Percentiles rank a stretch among this genome's conserved stretches.
Conservation (phyloP, 2,113 vertebrate genomes). For the Stegastes partitus region DNA sequence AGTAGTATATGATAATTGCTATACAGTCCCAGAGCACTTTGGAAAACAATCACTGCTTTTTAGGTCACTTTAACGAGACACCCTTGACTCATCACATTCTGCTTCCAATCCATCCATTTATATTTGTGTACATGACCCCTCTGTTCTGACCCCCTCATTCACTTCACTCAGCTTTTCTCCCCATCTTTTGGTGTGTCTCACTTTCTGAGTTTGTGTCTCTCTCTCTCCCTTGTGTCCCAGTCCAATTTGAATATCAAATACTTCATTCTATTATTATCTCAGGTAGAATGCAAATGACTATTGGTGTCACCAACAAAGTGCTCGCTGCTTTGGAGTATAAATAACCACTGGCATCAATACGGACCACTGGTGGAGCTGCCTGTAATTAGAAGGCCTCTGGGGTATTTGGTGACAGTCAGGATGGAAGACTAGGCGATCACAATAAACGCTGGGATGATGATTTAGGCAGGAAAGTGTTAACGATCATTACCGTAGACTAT, state of each 20-base stretch:
- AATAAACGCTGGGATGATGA: constrained; percentile 9
- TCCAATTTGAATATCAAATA: constrained; percentile 59
- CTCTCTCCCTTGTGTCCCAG: constrained; percentile 14
- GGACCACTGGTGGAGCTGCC: constrained; percentile 19
- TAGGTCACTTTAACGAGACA: not conserved
- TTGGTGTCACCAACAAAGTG: constrained; percentile 52
- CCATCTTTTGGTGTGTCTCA: not conserved
- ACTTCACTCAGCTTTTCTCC: not conserved
- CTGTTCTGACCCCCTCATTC: not conserved
- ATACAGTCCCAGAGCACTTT: not conserved
- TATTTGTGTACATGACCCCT: not conserved
- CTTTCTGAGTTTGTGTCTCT: constrained; percentile 10
- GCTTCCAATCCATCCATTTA: constrained; percentile 1
- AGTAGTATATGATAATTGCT: not conserved
- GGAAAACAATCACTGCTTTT: not conserved
- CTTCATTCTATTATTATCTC: constrained; percentile 55
- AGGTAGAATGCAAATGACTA: constrained; percentile 49
- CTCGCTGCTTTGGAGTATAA: constrained; percentile 57
- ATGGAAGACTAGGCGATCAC: not conserved
- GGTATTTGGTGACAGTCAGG: constrained; percentile 18
- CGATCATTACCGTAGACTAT: constrained; percentile 6
- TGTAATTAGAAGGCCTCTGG: constrained; percentile 31
- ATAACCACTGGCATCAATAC: constrained; percentile 42
- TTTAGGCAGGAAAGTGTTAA: constrained; percentile 3
- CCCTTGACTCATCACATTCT: not conserved